Evolutionary conservation across 2,113 vertebrate genomes (phyloP).

Genomic region (Corythoichthys intestinalis): DNA sequence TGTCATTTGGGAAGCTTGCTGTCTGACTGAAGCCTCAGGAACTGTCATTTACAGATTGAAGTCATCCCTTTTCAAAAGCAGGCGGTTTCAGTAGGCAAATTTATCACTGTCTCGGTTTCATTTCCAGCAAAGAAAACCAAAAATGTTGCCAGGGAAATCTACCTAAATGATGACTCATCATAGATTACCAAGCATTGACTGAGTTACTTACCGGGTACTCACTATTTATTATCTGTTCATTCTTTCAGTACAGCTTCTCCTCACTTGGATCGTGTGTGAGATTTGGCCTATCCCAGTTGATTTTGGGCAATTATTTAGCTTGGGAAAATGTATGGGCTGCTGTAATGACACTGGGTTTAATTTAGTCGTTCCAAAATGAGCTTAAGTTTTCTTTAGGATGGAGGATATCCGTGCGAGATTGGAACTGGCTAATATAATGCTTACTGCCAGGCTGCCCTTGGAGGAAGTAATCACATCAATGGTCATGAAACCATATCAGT

Average conservation of each 20-base stretch:
- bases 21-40: slow-evolving; percentile 17
- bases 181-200: neutral
- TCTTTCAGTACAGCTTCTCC: no score
- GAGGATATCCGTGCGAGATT: slow-evolving; percentile 25
- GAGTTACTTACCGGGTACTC: no score
- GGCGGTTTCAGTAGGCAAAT: slow-evolving; percentile 33
- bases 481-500: slow-evolving; percentile 40
- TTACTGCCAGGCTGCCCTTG: slow-evolving; percentile 25
- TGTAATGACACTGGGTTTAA: neutral
- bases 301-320: no score
- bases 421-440: slow-evolving; percentile 35
- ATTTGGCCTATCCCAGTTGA: no score
- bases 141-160: neutral
- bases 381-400: slow-evolving; percentile 9
- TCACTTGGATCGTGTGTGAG: no score
- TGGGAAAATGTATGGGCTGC: no score
- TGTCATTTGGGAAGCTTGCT: slow-evolving; percentile 35
- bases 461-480: slow-evolving; percentile 54
- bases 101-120: slow-evolving; percentile 16
- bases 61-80: slow-evolving; percentile 21
- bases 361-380: neutral
- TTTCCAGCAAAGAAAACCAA: neutral
- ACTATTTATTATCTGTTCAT: no score
- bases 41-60: slow-evolving; percentile 33
- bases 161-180: neutral